A percentile compares a stretch with the other conserved stretches of the same genome.
Conservation (phyloP, 1,140 invertebrate species). For the Pachypeltis micranthus region DNA sequence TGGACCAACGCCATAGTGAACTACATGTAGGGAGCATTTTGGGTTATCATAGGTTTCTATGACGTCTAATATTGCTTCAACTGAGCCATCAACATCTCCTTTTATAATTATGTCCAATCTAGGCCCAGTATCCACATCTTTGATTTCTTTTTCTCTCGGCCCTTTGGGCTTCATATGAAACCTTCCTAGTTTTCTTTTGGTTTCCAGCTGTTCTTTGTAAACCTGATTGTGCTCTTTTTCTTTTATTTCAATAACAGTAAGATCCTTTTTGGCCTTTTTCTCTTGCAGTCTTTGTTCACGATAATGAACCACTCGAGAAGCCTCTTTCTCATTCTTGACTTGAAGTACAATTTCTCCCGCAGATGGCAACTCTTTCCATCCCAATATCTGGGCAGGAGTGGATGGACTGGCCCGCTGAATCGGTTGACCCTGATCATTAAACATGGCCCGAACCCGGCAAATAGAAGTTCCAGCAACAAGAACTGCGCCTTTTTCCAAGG, state of each 20-base stretch:
- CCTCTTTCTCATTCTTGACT: conserved; percentile 62
- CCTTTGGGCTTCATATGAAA: conserved; percentile 37
- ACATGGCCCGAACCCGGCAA: conserved; percentile 78
- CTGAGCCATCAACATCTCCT: conserved; percentile 75
- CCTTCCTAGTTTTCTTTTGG: conserved; percentile 45
- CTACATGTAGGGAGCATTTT: conserved; percentile 63
- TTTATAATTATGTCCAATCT: conserved; percentile 40
- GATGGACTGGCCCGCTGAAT: conserved; percentile 61
- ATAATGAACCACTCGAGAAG: conserved; percentile 53
- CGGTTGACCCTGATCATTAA: conserved; percentile 51
- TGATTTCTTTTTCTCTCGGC: conserved; percentile 41
- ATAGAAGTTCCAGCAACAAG: conserved; percentile 72
- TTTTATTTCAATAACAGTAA: conserved; percentile 50
- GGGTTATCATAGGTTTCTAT: conserved; percentile 74
- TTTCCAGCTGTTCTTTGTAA: conserved; percentile 53
- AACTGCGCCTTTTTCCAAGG: conserved; percentile 63
- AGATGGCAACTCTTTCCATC: conserved; percentile 75
- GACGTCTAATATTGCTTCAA: conserved; percentile 88
- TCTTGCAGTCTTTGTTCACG: conserved; percentile 44
- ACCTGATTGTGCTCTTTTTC: conserved; percentile 46
- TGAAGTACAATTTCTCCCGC: conserved; percentile 80
- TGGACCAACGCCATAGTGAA: conserved; percentile 81
- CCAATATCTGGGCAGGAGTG: conserved; percentile 74
- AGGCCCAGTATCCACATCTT: conserved; percentile 37
- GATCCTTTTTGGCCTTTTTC: conserved; percentile 50